Conservation (phyloP, 2,888 invertebrate species). For the Drosophila multiciliata region DNA sequence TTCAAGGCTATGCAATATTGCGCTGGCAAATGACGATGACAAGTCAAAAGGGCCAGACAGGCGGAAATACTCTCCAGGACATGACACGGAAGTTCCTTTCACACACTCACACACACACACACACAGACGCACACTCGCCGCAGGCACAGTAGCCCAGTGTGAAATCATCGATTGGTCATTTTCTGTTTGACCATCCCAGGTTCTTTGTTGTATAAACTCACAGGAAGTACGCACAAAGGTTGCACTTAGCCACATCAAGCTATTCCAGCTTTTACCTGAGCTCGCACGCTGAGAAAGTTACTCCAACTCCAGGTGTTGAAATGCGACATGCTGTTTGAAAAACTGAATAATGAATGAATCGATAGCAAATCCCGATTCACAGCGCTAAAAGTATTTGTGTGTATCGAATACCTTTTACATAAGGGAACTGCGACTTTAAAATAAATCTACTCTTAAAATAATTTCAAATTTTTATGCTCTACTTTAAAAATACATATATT, state of each 20-base stretch:
- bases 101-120: slow-evolving; percentile 29
- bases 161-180: slow-evolving; percentile 63
- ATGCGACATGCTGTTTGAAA: background rate
- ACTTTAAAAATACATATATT: too few relatives aligned
- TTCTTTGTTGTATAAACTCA: slow-evolving; percentile 33
- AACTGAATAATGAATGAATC: background rate
- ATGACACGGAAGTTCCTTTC: slow-evolving; percentile 63
- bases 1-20: slow-evolving; percentile 29
- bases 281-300: slow-evolving; percentile 22
- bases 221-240: slow-evolving; percentile 68
- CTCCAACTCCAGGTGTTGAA: slow-evolving; percentile 2
- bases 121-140: slow-evolving; percentile 15
- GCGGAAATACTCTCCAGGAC: slow-evolving; percentile 57
- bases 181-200: slow-evolving; percentile 45
- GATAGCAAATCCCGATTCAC: background rate
- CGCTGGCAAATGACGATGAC: slow-evolving; percentile 65
- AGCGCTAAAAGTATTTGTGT: background rate
- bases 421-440: background rate
- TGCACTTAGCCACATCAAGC: slow-evolving; percentile 51
- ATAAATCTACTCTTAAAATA: background rate
- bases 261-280: background rate
- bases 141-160: slow-evolving; percentile 13
- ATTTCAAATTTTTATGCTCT: background rate
- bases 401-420: background rate
- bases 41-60: slow-evolving; percentile 57